phyloP scores from a whole-genome alignment of 2,113 vertebrate species.

The Lepus americanus region DNA sequence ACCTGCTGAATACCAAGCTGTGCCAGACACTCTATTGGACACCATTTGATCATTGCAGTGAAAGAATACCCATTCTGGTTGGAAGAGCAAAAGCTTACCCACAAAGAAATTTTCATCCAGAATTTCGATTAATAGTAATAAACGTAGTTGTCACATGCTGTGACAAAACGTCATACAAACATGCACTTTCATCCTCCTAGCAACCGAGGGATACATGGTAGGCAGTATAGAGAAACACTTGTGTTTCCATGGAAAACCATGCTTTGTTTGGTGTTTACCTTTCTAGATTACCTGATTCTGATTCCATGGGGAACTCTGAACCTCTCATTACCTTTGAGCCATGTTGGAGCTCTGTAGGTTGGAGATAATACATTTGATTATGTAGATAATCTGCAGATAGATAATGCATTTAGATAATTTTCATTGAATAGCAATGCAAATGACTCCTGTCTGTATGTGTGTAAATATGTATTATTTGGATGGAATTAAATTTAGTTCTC shows the following conservation, averaged over 20 bases:
- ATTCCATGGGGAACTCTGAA: background rate
- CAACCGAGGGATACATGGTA: background rate
- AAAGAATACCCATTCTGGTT: background rate
- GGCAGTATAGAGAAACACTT: background rate
- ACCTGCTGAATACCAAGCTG: background rate
- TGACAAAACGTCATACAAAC: background rate
- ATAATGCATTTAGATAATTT: too few relatives aligned
- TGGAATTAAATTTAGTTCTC: background rate
- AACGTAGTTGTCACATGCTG: background rate
- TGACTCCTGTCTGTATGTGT: background rate
- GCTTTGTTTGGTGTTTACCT: background rate
- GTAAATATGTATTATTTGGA: background rate
- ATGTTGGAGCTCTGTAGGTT: background rate
- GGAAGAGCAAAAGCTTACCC: background rate
- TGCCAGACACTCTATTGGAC: background rate
- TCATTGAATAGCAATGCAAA: background rate
- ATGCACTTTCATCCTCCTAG: background rate
- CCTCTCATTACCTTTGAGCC: background rate
- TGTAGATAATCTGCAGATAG: too few relatives aligned
- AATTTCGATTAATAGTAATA: background rate
- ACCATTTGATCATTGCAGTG: background rate
- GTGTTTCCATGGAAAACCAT: background rate
- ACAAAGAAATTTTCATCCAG: conserved; percentile 4
- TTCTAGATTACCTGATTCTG: background rate
- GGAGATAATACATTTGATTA: background rate